Evolutionary conservation across 2,113 vertebrate species (phyloP).

Genomic region (Vulpes lagopus): DNA sequence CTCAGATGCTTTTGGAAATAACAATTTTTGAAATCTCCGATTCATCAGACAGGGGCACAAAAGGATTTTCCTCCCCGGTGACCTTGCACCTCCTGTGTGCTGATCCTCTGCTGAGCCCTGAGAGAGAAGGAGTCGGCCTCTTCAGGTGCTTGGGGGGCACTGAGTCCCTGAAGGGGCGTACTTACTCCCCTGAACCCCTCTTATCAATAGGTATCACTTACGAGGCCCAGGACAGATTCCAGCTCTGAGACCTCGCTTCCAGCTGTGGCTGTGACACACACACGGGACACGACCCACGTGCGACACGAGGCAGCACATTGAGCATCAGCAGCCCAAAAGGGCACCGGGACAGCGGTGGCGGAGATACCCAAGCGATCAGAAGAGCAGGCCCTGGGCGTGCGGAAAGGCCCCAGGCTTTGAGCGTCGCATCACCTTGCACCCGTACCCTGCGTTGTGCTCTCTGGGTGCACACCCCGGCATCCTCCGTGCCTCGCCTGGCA

Average conservation of each 20-base stretch:
- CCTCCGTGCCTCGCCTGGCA: neutral
- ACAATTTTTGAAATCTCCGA: neutral
- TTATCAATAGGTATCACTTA: neutral
- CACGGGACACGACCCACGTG: neutral
- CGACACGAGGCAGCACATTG: accelerated
- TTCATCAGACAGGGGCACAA: neutral
- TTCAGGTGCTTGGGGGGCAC: neutral
- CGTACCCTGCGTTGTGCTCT: neutral
- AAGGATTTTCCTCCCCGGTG: neutral
- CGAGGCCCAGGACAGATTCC: neutral
- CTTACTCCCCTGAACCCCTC: neutral
- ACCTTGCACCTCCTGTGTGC: no score
- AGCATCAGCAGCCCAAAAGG: neutral
- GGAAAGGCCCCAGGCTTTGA: neutral
- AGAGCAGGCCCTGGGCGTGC: neutral
- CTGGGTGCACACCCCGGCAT: accelerated
- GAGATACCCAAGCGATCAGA: neutral
- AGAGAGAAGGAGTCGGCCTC: neutral
- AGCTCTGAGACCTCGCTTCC: neutral
- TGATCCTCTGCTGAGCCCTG: no score
- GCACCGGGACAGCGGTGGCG: neutral
- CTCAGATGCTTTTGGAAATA: neutral
- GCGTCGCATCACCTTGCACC: neutral
- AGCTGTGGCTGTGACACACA: neutral
- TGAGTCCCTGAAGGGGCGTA: neutral